Base-by-base conservation (phyloP, 2,888 invertebrate genomes). In the Homarus gammarus region DNA sequence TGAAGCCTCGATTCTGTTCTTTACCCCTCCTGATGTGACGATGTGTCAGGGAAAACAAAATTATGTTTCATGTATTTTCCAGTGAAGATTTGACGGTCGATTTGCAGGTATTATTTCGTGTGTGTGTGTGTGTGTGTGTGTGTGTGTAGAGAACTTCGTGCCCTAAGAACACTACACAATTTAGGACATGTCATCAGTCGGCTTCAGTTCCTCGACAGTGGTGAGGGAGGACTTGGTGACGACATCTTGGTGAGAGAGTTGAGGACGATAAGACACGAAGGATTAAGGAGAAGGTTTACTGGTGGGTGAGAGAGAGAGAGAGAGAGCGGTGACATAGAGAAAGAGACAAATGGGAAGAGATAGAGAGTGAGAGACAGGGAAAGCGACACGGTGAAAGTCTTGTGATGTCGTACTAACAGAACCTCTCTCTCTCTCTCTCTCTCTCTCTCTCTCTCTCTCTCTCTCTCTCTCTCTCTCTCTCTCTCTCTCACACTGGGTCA, bases 311-410 rank as follows among this genome's bases (percentile, higher is more conserved):
- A 77, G 22, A 40, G 40, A 40, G 3, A 40, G 40, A 75, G 40
- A 40, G 27, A 77, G 44, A 40, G 75, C 12, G 40, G 36, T 22
- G 27, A 36, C 31, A 36, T 27, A 77, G 77, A 49, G 49, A 77
- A 27, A 49, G 75, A 77, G 75, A 49, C 33, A 77, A n/a, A 49
- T 15, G 40, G 73, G 38, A 38, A 40, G 38, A 75, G 75, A 44
- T 2, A 75, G 75, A 44, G 77, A 77, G 49, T 8, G 49, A 64
- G 61, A 73, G 8, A 73, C 6, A 72, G 38, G 15, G 15, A 22
- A 27, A 68, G 10, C 33, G 22, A 1, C 68, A 12, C 12, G 1
- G n/a, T 68, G 6, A 68, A 2, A 31, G 68, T 33, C 72, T 72
- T 18, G 22, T 18, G 33, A 33, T 72, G 10, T 6, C 10, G 27